Conservation (phyloP, 2,888 invertebrate genomes). For the Aelia acuminata region DNA sequence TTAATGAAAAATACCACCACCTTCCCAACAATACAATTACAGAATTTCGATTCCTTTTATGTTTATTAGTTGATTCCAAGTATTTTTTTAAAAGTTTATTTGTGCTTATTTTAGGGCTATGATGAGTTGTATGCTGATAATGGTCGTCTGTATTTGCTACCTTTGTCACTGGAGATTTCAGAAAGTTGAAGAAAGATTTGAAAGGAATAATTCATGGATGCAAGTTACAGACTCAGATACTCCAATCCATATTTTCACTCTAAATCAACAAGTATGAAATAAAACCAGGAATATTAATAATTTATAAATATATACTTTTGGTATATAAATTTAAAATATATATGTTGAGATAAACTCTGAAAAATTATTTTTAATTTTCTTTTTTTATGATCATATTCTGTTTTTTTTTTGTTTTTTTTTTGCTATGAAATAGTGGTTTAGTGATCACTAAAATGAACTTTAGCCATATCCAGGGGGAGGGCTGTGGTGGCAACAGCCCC, state of each 20-base stretch:
- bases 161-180: slow-evolving; percentile 77
- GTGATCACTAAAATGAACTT: no score
- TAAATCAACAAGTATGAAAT: slow-evolving; percentile 69
- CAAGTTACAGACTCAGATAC: slow-evolving; percentile 70
- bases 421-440: no score
- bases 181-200: slow-evolving; percentile 69
- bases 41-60: not conserved
- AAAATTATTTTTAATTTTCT: not conserved
- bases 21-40: no score
- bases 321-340: not conserved
- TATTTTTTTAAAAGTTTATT: not conserved
- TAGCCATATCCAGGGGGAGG: no score
- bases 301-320: not conserved
- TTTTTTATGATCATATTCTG: not conserved
- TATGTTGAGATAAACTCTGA: not conserved
- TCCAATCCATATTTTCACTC: slow-evolving; percentile 74
- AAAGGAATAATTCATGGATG: slow-evolving; percentile 71
- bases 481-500: no score
- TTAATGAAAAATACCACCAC: no score
- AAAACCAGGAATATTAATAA: not conserved
- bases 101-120: slow-evolving; percentile 76
- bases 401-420: no score
- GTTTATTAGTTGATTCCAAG: not conserved
- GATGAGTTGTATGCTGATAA: slow-evolving; percentile 82
- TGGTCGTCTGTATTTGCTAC: slow-evolving; percentile 83